These are phyloP conservation scores for Hesperia comma DNA, from an alignment of 2,888 invertebrate genomes.

Conservation along the genomic window DNA sequence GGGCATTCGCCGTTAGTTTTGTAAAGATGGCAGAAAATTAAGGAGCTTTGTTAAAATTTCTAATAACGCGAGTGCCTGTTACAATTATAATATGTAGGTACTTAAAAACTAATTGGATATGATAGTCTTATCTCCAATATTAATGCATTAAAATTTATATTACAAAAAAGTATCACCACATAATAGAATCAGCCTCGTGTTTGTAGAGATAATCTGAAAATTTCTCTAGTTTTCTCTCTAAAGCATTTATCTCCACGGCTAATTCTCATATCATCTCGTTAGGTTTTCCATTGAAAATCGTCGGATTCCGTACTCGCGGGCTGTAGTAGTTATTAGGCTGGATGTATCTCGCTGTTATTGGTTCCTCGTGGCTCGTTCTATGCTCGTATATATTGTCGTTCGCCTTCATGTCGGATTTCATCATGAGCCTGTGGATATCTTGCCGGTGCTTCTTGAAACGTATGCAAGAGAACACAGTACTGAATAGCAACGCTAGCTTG, in stretches of 20 bases:
- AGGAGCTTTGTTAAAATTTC: too few species aligned
- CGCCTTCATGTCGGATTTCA: slow-evolving; percentile 68
- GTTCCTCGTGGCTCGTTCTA: slow-evolving; percentile 67
- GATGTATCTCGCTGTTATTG: slow-evolving; percentile 73
- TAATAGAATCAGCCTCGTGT: slow-evolving; percentile 84
- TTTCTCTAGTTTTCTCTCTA: slow-evolving; percentile 77
- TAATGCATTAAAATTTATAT: background rate
- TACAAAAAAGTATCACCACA: slow-evolving; percentile 73
- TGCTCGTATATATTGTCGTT: slow-evolving; percentile 74
- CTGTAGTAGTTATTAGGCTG: slow-evolving; percentile 81
- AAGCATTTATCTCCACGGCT: slow-evolving; percentile 82
- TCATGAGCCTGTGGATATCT: slow-evolving; percentile 69
- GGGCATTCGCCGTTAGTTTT: too few species aligned
- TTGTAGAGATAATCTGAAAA: slow-evolving; percentile 80
- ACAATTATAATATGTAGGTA: too few species aligned
- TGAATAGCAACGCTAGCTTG: slow-evolving; percentile 88
- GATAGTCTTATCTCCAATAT: background rate
- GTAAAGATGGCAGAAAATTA: too few species aligned
- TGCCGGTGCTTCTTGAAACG: slow-evolving; percentile 82
- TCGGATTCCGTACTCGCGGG: slow-evolving; percentile 74
- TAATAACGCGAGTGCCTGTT: too few species aligned
- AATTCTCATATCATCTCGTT: slow-evolving; percentile 83
- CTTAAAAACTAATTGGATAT: too few species aligned
- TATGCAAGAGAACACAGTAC: slow-evolving; percentile 88
- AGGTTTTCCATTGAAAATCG: slow-evolving; percentile 74